These are phyloP conservation scores for Nycticebus coucang DNA, from an alignment of 2,113 vertebrate genomes.

Conservation along the genomic window DNA sequence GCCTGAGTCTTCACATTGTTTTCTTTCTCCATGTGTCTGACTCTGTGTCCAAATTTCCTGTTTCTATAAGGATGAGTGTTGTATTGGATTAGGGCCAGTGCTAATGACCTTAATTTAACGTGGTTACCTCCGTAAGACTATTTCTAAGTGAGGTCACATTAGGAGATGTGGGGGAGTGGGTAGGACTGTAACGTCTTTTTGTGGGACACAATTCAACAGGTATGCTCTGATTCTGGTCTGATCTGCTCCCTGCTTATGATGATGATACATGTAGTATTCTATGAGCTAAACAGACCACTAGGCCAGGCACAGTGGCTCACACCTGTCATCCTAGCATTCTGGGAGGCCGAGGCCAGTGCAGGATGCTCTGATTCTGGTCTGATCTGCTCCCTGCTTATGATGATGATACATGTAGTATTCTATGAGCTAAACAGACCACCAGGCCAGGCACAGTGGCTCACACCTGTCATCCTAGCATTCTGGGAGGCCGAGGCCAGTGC, in stretches of 20 bases:
- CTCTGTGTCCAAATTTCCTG: background rate
- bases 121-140: background rate
- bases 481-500: no score
- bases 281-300: background rate
- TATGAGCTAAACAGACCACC: background rate
- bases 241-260: background rate
- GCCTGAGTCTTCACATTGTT: background rate
- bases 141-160: background rate
- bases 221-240: background rate
- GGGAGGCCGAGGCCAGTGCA: no score
- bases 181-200: background rate
- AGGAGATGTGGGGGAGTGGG: background rate
- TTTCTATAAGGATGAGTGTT: background rate
- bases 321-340: no score
- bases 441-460: background rate
- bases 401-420: background rate
- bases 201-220: background rate
- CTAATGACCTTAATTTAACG: background rate
- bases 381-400: background rate
- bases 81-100: background rate
- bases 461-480: no score
- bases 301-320: no score
- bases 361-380: background rate
- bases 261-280: background rate
- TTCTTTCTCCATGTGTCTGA: background rate